A percentile compares a stretch with the other conserved stretches of the same genome.
phyloP scores from a whole-genome alignment of 2,888 invertebrate genomes.

The Cheilosia grossa region DNA sequence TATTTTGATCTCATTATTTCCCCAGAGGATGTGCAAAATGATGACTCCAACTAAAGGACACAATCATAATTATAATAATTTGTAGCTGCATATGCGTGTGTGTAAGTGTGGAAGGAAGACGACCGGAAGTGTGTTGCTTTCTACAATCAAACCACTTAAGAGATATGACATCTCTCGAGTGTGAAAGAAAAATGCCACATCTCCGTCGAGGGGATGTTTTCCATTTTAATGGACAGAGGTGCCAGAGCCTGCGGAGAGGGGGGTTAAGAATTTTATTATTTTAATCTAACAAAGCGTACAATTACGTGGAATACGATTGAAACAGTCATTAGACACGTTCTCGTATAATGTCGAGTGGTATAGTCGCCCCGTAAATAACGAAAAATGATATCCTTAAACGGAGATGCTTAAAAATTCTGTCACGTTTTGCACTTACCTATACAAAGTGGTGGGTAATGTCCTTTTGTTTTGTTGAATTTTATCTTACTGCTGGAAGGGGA shows the following conservation, averaged over 20 bases:
- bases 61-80: slow-evolving; percentile 41
- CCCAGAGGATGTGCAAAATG: slow-evolving; percentile 34
- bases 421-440: neutral
- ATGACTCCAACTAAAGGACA: slow-evolving; percentile 17
- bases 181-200: neutral
- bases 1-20: slow-evolving; percentile 48
- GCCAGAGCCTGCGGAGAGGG: neutral
- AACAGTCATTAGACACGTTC: slow-evolving; percentile 18
- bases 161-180: slow-evolving; percentile 1
- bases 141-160: slow-evolving; percentile 48
- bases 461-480: neutral
- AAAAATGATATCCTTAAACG: neutral
- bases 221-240: neutral
- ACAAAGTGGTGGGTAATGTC: neutral
- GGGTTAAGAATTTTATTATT: neutral
- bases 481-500: neutral
- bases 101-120: neutral
- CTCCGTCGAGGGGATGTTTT: neutral
- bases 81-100: neutral
- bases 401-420: neutral
- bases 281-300: neutral
- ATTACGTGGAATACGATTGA: neutral
- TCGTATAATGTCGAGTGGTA: neutral
- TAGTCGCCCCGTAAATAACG: neutral
- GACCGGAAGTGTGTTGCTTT: slow-evolving; percentile 25